Evolutionary conservation across 1,140 invertebrate species (phyloP), one percentile per base, ranked within the genome.

Genomic region (Gerris buenoi): DNA sequence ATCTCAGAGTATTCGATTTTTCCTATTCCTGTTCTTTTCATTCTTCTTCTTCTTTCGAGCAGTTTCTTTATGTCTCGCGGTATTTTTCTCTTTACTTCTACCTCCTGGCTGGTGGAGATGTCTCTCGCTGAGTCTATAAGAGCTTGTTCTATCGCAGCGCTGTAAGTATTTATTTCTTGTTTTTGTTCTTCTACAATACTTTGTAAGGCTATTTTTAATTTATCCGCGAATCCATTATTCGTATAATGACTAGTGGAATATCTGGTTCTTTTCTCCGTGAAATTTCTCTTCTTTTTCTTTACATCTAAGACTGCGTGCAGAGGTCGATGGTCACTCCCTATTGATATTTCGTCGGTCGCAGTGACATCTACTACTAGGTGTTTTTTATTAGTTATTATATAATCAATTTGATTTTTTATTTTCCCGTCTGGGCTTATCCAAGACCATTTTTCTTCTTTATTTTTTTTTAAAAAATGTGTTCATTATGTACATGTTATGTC

Each of bases 291-390:
- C n/a, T 56, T n/a, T n/a, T 56, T 56, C n/a, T 56, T 56, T 13
- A 13, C 10, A 13, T 13, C n/a, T 13, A 56, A 10, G n/a, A 13
- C 10, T 56, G 46, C 46, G 46, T 56, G 46, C 10, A 56, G 10
- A 13, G 28, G 3, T 29, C 27, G 23, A 27, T 64, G 63, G 63
- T 64, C 63, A 29, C 63, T 64, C 10, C 63, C 63, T 10, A 29
- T 3, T 13, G 23, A 26, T 23, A 64, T 10, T 27, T 27, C 27
- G 2, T 23, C 13, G 3, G 10, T 15, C 27, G 27, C 63, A 15
- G 2, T 26, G 18, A 64, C 63, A 64, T 64, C 22, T 10, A 26
- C 22, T 23, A 64, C 27, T 64, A 29, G 3, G 15, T 64, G 22
- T 27, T 27, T 64, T 29, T 26, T 64, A 29, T 64, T 23, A 26